Base-by-base conservation (phyloP, 2,888 invertebrate genomes). In the Punctoribates punctum region DNA sequence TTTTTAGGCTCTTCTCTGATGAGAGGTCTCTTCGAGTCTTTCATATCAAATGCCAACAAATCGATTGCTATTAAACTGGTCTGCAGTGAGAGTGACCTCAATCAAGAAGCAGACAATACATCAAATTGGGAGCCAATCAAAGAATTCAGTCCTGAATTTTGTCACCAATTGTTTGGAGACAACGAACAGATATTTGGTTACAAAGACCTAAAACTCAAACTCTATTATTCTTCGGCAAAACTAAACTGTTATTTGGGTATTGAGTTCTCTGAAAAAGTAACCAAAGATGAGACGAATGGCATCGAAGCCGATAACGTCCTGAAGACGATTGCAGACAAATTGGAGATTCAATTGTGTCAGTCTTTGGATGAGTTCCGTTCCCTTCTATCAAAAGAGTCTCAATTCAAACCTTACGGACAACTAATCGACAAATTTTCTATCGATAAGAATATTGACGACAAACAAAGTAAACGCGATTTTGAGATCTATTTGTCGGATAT, bases 111-210 rank as follows among this genome's bases (percentile, higher is more conserved):
- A 11, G 65, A 48, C 11, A 29, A 46, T 25, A 9, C 15, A 1
- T 34, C 57, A 60, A 25, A 57, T 57, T n/a, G 2, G 9, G 70
- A n/a, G 29, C 13, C 2, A 15, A 57, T 76, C 34, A 67, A 75
- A 46, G 51, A 86, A 48, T 94, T 94, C 82, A 86, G 88, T 51
- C 94, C 95, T 0, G 90, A 90, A 76, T 94, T 95, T 91, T 91
- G 93, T 74, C 94, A 96, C 86, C 96, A 96, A 85, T 90, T 96
- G 77, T 96, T 94, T 84, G 94, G 94, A 6, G 91, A 93, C 80
- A 90, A 89, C 81, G 98, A 98, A 85, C 91, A 89, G 78, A 94
- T 98, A 83, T 96, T 95, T 86, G 98, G 97, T 3, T 98, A 95
- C 83, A 89, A 90, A 82, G 91, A 93, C 82, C 85, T 97, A 48